Evolutionary conservation across 2,797 vertebrate genomes (phyloP), one percentile per base, ranked within the genome.

Genomic region (Hydrophis major): DNA sequence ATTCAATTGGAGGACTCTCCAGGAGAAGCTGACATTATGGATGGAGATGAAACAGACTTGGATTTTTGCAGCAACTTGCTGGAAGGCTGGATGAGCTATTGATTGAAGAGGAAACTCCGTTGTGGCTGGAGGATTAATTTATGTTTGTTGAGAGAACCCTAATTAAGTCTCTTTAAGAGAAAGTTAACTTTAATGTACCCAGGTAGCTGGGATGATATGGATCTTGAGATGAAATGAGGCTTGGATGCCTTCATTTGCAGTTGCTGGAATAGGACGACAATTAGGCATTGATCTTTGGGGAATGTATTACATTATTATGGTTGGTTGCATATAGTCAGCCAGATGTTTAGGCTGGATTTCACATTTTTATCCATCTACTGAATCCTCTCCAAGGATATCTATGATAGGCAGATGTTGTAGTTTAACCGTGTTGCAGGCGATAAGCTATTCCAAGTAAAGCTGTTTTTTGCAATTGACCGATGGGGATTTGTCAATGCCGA

Each of bases 111-210:
- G 93, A 93, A 95, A n/a, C 91, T n/a, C 95, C 74, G 6, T 93
- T 96, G 96, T 95, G 88, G 11, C 94, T 92, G 94, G 92, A 90
- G 95, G 96, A 95, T 97, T 97, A 97, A 98, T 98, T 97, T 96
- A 96, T 97, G 96, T 96, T 97, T 95, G 95, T 94, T 95, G 93
- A 94, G 96, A 97, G 95, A 96, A 92, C 2, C 94, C 97, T 98
- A 97, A 98, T 98, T 97, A 97, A 96, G 96, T 96, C 96, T 94
- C 94, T 95, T 97, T 95, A 96, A 97, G 97, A 97, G 96, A 97
- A 97, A 97, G 97, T 97, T 97, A 95, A 96, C 96, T 97, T 97
- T 97, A 97, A 97, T 95, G 93, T 86, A 0, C 55, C 88, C 89
- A 93, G 93, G 94, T 16, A 89, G 93, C 27, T 93, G 91, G 93